Conservation (phyloP, 2,113 vertebrate species). For the Globicephala melas region DNA sequence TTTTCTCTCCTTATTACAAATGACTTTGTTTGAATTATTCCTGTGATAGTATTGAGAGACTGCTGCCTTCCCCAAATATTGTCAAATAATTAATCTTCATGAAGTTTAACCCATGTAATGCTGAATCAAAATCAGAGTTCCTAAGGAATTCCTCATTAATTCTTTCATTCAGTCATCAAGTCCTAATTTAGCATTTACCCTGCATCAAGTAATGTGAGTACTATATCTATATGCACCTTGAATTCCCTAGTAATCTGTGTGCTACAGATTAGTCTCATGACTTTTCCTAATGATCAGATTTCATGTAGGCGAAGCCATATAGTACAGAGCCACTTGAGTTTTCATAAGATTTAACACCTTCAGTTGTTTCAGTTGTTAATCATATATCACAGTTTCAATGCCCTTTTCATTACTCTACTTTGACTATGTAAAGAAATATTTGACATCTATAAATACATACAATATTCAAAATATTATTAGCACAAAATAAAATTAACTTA, state of each 20-base stretch:
- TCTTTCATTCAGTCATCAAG: not conserved
- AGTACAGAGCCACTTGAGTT: not conserved
- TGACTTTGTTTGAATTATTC: not conserved
- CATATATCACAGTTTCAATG: not conserved
- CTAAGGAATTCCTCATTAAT: not conserved
- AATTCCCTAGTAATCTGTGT: not conserved
- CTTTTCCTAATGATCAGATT: not conserved
- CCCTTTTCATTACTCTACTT: not conserved
- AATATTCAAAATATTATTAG: not conserved
- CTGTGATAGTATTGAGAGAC: not conserved
- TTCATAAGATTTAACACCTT: not conserved
- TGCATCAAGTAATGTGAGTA: not conserved
- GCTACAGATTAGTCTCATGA: not conserved
- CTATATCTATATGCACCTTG: not conserved
- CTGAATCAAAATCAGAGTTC: not conserved
- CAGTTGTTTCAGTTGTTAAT: not conserved
- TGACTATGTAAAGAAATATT: not conserved
- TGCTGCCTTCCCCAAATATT: not conserved
- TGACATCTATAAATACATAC: not conserved
- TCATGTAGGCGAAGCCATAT: not conserved
- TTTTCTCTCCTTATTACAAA: not conserved
- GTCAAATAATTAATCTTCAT: not conserved
- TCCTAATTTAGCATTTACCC: not conserved
- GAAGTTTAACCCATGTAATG: not conserved
- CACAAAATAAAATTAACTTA: not conserved